Percentiles rank a stretch among this genome's conserved stretches.
These are phyloP conservation scores for Columbina picui DNA, from an alignment of 2,113 vertebrate genomes.

Conservation along the genomic window DNA sequence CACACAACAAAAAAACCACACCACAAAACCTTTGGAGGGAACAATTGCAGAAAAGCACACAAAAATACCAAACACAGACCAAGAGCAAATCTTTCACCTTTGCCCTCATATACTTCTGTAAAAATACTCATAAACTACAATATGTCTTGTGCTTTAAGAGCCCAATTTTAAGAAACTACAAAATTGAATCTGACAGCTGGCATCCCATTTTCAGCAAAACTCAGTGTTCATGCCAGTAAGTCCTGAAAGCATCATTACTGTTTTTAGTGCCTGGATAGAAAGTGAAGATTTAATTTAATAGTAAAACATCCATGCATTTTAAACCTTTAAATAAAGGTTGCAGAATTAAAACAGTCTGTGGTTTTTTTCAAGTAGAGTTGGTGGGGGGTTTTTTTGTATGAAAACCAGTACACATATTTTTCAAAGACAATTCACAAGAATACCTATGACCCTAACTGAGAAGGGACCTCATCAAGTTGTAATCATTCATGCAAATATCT, in stretches of 20 bases:
- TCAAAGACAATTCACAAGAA: neutral
- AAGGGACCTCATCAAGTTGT: neutral
- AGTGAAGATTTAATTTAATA: neutral
- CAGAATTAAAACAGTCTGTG: neutral
- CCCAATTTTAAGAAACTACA: neutral
- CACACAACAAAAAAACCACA: no score
- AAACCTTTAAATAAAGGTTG: neutral
- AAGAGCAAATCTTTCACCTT: neutral
- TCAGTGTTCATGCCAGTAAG: accelerated
- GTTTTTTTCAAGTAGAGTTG: neutral
- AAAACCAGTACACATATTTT: neutral
- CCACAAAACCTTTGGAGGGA: neutral
- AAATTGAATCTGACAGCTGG: neutral
- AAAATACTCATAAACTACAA: neutral
- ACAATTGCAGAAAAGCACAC: neutral
- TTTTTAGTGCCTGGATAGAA: neutral
- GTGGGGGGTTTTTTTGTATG: neutral
- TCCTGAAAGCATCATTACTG: neutral
- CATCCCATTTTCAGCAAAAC: neutral
- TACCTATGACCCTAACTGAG: accelerated
- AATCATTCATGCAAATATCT: neutral
- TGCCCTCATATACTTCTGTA: accelerated
- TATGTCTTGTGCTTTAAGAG: neutral
- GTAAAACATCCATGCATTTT: neutral
- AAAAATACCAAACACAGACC: neutral